Evolutionary conservation across 2,888 invertebrate species (phyloP).

Genomic region (Dexiosoma caninum): DNA sequence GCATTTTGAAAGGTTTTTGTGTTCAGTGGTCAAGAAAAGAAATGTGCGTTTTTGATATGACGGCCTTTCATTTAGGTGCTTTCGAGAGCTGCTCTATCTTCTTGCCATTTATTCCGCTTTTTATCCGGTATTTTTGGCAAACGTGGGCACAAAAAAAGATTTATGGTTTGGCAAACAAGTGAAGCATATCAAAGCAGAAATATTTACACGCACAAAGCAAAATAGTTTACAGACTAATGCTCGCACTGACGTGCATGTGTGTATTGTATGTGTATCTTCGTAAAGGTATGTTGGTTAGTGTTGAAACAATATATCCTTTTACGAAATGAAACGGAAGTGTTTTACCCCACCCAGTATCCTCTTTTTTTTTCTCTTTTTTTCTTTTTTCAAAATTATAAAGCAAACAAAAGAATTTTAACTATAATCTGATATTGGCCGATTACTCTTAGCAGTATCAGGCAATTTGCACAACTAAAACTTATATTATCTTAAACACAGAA

Average conservation of each 20-base stretch:
- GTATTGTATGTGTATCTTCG: not conserved
- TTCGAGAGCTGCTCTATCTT: slow-evolving; percentile 10
- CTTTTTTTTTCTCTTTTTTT: not conserved
- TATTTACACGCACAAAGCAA: not conserved
- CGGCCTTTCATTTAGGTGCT: slow-evolving; percentile 11
- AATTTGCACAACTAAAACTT: slow-evolving; percentile 1
- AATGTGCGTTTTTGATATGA: slow-evolving; percentile 62
- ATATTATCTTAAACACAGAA: too few species aligned
- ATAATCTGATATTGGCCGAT: slow-evolving; percentile 12
- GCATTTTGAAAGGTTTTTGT: slow-evolving; percentile 28
- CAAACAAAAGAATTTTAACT: not conserved
- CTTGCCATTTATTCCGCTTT: slow-evolving; percentile 10
- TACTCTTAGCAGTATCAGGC: not conserved
- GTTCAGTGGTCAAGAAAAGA: slow-evolving; percentile 63
- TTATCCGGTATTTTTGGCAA: slow-evolving; percentile 10
- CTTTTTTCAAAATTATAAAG: slow-evolving; percentile 14
- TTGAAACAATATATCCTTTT: slow-evolving; percentile 50
- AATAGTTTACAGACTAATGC: not conserved
- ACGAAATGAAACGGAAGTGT: slow-evolving; percentile 34
- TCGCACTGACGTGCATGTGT: not conserved
- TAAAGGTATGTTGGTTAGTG: not conserved
- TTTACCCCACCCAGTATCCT: too few species aligned
- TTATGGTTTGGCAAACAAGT: slow-evolving; percentile 55
- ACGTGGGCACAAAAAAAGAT: slow-evolving; percentile 50
- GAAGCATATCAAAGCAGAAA: slow-evolving; percentile 51